These are phyloP conservation scores for Puma concolor DNA, from an alignment of 2,113 vertebrate species.

Conservation along the genomic window DNA sequence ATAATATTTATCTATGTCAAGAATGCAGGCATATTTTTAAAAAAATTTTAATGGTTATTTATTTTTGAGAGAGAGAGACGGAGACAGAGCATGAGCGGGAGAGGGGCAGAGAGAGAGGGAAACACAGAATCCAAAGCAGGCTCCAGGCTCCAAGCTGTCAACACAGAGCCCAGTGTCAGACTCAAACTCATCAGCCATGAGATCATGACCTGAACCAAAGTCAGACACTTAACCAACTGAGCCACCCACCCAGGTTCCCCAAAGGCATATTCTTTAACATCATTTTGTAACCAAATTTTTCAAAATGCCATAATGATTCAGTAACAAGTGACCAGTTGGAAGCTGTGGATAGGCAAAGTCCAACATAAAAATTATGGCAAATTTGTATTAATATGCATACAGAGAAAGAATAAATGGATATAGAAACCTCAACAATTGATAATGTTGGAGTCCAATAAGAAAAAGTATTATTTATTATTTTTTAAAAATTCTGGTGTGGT, in stretches of 20 bases:
- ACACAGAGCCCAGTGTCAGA: too few species aligned
- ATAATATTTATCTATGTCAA: neutral
- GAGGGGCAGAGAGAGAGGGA: too few species aligned
- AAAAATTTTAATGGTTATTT: too few species aligned
- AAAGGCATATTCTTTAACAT: neutral
- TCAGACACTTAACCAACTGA: too few species aligned
- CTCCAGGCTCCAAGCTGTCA: too few species aligned
- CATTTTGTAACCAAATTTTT: neutral
- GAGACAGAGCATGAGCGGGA: too few species aligned
- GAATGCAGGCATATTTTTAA: neutral
- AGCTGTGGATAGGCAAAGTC: neutral
- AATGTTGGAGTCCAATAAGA: neutral
- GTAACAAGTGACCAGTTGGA: neutral
- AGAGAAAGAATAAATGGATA: neutral
- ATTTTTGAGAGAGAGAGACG: too few species aligned
- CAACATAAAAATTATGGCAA: neutral
- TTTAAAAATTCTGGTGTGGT: neutral
- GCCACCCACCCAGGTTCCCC: too few species aligned
- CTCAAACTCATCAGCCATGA: too few species aligned
- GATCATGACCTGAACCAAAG: too few species aligned
- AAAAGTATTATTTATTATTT: neutral
- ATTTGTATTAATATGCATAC: neutral
- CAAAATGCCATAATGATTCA: neutral
- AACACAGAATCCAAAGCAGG: too few species aligned
- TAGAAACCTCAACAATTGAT: neutral